Base-by-base conservation (phyloP, 2,888 invertebrate genomes). In the Dorcus hopei region DNA sequence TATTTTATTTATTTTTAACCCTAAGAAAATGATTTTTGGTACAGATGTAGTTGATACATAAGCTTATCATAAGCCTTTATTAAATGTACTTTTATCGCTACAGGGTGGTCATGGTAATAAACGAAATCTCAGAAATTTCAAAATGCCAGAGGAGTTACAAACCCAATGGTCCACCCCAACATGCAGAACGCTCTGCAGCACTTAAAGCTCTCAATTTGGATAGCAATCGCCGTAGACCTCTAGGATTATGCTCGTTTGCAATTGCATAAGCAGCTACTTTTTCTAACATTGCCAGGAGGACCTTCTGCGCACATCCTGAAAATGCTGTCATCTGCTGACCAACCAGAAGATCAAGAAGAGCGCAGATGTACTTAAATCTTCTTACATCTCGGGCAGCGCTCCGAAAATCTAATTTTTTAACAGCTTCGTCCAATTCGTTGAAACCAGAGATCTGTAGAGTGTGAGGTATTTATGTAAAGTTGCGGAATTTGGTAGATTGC, bases 361-460 rank as follows among this genome's bases (percentile, higher is more conserved):
- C 95, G 75, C 94, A 95, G 70, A 97, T 94, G 78, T 97, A 98
- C 80, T 96, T 95, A 80, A 97, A 97, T 65, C 97, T 84, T 51
- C 95, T 86, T 38, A 93, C 91, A 80, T 98, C 97, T 59, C 92
- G 89, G 54, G 97, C 95, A 9, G 97, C 97, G 65, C 93, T 93
- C 56, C 92, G 87, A 80, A 98, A 93, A 80, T 98, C 97, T 65
- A 98, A 82, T 58, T 95, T 88, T 74, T 95, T 91, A 54, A 98
- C 91, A 7, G 95, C 97, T 79, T 98, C 98, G 72, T 94, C 93
- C 63, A 98, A 83, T 61, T 95, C 95, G 77, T 97, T 97, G 81
- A 96, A 95, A 52, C 95, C 95, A 68, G 95, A 95, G 73, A 95
- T 94, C 93, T 93, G 52, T 48, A 53, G 43, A 58, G 38, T 33